Evolutionary conservation across 1,140 invertebrate genomes (phyloP).

Genomic region (Caerostris darwini): DNA sequence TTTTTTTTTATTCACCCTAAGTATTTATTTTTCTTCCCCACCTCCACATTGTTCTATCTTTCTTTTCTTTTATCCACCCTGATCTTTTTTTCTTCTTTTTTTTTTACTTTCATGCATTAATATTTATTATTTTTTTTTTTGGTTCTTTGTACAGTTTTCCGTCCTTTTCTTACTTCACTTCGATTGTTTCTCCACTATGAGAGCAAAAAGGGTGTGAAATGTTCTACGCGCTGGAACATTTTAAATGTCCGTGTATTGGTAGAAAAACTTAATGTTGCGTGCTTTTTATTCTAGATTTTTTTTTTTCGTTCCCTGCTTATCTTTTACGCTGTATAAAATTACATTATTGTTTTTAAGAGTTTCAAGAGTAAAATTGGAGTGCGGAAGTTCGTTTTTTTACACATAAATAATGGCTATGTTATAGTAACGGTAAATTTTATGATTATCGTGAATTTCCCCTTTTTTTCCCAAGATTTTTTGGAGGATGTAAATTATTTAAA

Average conservation of each 20-base stretch:
- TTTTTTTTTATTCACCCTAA: background rate
- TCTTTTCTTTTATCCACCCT: background rate
- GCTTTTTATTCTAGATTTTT: background rate
- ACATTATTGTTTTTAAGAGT: slow-evolving; percentile 31
- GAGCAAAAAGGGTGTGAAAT: slow-evolving; percentile 39
- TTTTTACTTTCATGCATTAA: background rate
- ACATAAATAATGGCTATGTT: background rate
- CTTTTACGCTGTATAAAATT: background rate
- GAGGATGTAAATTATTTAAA: background rate
- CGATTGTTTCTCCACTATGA: slow-evolving; percentile 1
- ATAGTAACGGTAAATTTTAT: slow-evolving; percentile 14
- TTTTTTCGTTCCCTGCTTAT: too few relatives aligned
- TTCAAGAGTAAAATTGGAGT: slow-evolving; percentile 26
- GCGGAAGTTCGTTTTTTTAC: slow-evolving; percentile 24
- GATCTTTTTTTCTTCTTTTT: background rate
- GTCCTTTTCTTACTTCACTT: background rate
- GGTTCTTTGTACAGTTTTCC: background rate
- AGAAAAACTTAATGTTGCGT: slow-evolving; percentile 40
- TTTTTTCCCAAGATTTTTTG: too few relatives aligned
- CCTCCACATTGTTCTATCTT: background rate
- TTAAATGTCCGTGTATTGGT: slow-evolving; percentile 42
- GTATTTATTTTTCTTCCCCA: slow-evolving; percentile 9
- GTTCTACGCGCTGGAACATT: background rate
- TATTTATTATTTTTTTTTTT: too few relatives aligned
- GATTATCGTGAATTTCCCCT: background rate